phyloP scores from a whole-genome alignment of 2,113 vertebrate species.

The Malaclemys terrapin region DNA sequence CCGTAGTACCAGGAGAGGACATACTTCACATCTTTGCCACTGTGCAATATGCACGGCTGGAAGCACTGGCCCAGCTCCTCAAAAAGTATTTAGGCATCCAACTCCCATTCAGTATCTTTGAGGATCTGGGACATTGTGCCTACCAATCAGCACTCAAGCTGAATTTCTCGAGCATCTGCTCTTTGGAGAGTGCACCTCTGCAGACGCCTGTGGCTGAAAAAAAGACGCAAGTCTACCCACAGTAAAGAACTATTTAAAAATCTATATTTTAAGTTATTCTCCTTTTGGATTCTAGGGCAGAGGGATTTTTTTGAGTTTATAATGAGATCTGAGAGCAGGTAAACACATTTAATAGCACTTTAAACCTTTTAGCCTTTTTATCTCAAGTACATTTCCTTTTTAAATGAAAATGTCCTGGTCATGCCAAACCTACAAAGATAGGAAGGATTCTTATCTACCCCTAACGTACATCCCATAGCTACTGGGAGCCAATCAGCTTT shows the following conservation, averaged over 20 bases:
- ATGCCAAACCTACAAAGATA: constrained; percentile 29
- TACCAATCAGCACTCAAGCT: neutral
- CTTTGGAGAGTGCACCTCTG: neutral
- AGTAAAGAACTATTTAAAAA: neutral
- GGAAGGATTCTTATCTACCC: constrained; percentile 22
- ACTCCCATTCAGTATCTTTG: neutral
- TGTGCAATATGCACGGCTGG: neutral
- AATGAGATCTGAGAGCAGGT: neutral
- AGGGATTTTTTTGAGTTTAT: neutral
- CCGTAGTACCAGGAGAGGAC: no score
- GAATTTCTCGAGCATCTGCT: neutral
- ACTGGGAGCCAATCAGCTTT: constrained; percentile 27
- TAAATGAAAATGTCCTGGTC: constrained; percentile 60
- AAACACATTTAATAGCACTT: constrained; percentile 37
- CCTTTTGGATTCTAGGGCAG: neutral
- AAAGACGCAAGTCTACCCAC: neutral
- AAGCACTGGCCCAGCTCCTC: neutral
- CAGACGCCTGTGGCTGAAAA: neutral
- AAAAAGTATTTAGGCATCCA: neutral
- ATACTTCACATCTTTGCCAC: neutral
- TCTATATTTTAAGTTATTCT: neutral
- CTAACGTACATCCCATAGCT: neutral
- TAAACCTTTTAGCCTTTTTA: constrained; percentile 18
- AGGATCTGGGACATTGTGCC: neutral
- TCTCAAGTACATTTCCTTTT: constrained; percentile 50